phyloP scores from a whole-genome alignment of 2,888 invertebrate genomes.

The Leucophenga montana region DNA sequence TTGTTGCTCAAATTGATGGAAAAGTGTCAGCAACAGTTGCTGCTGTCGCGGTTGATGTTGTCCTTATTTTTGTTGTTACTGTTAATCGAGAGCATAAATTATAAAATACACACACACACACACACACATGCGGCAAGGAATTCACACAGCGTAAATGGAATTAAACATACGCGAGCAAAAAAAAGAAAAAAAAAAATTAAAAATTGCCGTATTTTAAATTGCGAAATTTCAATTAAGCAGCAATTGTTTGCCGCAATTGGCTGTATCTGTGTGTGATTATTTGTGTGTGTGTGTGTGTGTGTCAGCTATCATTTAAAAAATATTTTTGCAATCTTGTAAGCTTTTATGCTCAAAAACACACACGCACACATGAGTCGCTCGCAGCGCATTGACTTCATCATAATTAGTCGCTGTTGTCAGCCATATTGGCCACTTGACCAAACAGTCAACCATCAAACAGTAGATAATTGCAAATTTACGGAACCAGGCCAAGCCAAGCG shows the following conservation, averaged over 20 bases:
- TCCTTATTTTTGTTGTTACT: constrained; percentile 30
- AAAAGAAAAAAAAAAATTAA: constrained; percentile 42
- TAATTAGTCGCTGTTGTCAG: constrained; percentile 19
- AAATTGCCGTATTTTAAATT: constrained; percentile 33
- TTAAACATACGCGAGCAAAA: constrained; percentile 1
- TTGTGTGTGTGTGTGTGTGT: constrained; percentile 19
- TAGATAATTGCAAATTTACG: constrained; percentile 38
- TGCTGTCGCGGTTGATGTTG: constrained; percentile 11
- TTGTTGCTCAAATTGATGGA: constrained; percentile 53
- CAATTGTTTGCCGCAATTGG: constrained; percentile 43
- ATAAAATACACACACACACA: constrained; percentile 3
- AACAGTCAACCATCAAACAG: constrained; percentile 35
- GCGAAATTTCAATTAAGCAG: constrained; percentile 53
- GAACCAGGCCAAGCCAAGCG: constrained; percentile 23
- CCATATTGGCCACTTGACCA: constrained; percentile 34
- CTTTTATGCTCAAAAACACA: too few relatives aligned
- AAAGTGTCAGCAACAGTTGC: constrained; percentile 56
- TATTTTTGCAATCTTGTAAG: constrained; percentile 24
- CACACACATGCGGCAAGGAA: neutral
- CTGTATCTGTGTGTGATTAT: neutral
- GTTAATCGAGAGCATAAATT: constrained; percentile 43
- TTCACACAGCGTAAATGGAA: constrained; percentile 44
- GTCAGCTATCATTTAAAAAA: neutral
- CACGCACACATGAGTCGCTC: constrained; percentile 36
- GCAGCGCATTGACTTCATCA: constrained; percentile 2